Base-by-base conservation (phyloP, 2,888 invertebrate genomes). In the Eledona agricola region DNA sequence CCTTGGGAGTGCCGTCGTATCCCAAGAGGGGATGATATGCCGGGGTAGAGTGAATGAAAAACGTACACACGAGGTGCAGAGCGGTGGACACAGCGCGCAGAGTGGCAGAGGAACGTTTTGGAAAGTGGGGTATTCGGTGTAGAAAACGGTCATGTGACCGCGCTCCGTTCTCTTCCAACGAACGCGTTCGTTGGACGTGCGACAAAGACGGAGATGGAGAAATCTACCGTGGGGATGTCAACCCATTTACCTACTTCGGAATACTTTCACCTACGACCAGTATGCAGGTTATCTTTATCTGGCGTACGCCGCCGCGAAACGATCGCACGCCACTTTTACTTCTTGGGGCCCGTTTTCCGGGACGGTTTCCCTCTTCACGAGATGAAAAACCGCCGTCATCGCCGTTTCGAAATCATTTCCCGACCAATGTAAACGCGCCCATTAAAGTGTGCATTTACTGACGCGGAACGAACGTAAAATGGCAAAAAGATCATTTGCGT, bases 191-290 rank as follows among this genome's bases (percentile, higher is more conserved):
- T 35, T 13, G 10, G 4, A 19, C 17, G 23, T 15, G 46, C 28
- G 45, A 55, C 51, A 45, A 54, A 64, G 62, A 68, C 43, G 53
- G 58, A 53, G 35, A 53, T 53, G 65, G 69, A 69, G 72, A 73
- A 72, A 74, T 72, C 72, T 64, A 47, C 51, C 58, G 70, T 62
- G 70, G 67, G 65, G 67, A 58, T 60, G 63, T 58, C 66, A 70
- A 71, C 76, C 75, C 69, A 75, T 66, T 75, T 76, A 76, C 76
- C 75, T 74, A 76, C 71, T 74, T 75, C 63, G 58, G 61, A 64
- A 65, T 66, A 75, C 76, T 76, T 76, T 76, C 76, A 75, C 75
- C 74, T 71, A 12, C 42, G 20, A 26, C 38, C 40, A 40, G 32
- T 49, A 28, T 40, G 16, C 40, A 37, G 34, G 49, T 42, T 49